A percentile compares a stretch with the other conserved stretches of the same genome.
Evolutionary conservation across 1,140 invertebrate species (phyloP).

Genomic region (Heliconius nattereri): DNA sequence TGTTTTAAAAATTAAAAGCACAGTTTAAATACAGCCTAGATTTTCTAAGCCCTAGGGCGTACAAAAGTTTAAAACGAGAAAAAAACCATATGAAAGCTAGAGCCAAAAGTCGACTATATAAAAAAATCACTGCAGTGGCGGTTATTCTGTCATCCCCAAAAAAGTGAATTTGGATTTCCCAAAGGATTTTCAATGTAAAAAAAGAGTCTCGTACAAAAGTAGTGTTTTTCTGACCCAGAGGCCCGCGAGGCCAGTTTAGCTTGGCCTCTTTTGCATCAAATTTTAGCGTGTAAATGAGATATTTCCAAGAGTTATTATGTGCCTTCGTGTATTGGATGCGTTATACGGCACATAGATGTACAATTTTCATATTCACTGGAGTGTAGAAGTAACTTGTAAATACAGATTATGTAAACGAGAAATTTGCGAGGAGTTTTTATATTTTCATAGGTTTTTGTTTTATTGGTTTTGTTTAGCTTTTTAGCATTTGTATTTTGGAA

Average conservation of each 20-base stretch:
- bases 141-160: slow-evolving; percentile 34
- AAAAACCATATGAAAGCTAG: background rate
- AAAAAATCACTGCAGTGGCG: slow-evolving; percentile 27
- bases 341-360: slow-evolving; percentile 28
- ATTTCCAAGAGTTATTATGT: slow-evolving; percentile 31
- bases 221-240: slow-evolving; percentile 34
- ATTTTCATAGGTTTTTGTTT: background rate
- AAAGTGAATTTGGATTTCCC: slow-evolving; percentile 36
- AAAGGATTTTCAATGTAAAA: slow-evolving; percentile 35
- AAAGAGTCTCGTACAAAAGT: slow-evolving; percentile 36
- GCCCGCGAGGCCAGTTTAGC: slow-evolving; percentile 15
- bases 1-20: slow-evolving; percentile 7
- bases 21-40: background rate
- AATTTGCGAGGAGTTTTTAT: background rate
- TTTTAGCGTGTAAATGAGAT: slow-evolving; percentile 14
- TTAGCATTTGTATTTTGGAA: background rate
- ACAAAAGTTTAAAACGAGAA: background rate
- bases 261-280: slow-evolving; percentile 17
- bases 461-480: background rate
- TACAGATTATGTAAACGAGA: slow-evolving; percentile 6
- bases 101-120: slow-evolving; percentile 22
- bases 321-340: slow-evolving; percentile 20
- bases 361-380: slow-evolving; percentile 21
- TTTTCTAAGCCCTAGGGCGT: background rate
- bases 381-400: slow-evolving; percentile 14